Conservation (phyloP, 2,797 vertebrate genomes). For the Sparidentex hasta region DNA sequence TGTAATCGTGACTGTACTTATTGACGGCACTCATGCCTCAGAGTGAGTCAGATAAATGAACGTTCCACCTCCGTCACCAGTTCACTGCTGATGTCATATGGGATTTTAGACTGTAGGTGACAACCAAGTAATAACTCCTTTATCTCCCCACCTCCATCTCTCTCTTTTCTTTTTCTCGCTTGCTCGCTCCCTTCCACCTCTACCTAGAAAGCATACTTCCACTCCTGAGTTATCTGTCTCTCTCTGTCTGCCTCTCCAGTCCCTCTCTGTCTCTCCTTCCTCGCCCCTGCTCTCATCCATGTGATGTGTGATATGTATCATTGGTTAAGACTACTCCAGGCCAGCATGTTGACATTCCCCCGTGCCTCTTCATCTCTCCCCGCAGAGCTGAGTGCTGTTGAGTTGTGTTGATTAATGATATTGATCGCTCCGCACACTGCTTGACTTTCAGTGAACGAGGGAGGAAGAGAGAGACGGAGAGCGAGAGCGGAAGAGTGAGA, state of each 20-base stretch:
- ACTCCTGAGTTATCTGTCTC: conserved; percentile 80
- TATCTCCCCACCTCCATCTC: conserved; percentile 74
- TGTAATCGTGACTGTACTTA: conserved; percentile 80
- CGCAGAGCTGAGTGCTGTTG: conserved; percentile 83
- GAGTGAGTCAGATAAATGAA: conserved; percentile 83
- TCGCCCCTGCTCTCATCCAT: conserved; percentile 79
- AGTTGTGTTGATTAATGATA: conserved; percentile 88
- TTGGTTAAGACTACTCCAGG: conserved; percentile 85
- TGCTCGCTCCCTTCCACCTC: conserved; percentile 60
- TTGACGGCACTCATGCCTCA: conserved; percentile 74
- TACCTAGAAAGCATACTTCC: conserved; percentile 74
- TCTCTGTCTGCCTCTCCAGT: conserved; percentile 72
- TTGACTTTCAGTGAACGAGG: conserved; percentile 81
- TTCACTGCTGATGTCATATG: conserved; percentile 83
- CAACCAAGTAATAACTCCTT: conserved; percentile 85
- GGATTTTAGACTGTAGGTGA: conserved; percentile 84
- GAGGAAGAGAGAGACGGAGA: conserved; percentile 53
- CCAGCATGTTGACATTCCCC: conserved; percentile 84
- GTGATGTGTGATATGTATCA: conserved; percentile 87
- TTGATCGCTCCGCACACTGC: conserved; percentile 83
- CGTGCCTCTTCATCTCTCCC: conserved; percentile 86
- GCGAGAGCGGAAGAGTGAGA: conserved; percentile 43
- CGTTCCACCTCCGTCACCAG: conserved; percentile 74
- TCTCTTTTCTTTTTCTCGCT: conserved; percentile 60
- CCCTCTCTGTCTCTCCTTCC: conserved; percentile 74